Evolutionary conservation across 2,797 vertebrate species (phyloP).

Genomic region (Gadopsis marmoratus): DNA sequence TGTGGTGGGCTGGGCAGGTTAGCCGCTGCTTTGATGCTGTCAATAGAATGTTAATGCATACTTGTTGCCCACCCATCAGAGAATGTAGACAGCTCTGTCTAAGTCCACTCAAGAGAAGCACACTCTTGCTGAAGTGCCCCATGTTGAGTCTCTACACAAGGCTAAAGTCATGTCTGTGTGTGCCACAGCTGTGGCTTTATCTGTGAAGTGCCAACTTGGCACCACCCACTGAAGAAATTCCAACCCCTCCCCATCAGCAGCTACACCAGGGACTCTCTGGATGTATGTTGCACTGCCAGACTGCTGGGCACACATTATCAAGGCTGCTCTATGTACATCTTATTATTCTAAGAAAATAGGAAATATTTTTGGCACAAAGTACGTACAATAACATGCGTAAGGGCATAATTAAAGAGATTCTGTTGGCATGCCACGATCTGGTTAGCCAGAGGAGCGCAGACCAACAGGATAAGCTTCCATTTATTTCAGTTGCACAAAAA

Average conservation of each 20-base stretch:
- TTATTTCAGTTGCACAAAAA: neutral
- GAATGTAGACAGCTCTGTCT: slow-evolving; percentile 11
- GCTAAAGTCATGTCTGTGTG: slow-evolving; percentile 54
- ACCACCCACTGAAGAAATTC: slow-evolving; percentile 37
- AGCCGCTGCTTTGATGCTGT: slow-evolving; percentile 6
- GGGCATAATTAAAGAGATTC: slow-evolving; percentile 9
- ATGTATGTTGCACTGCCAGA: slow-evolving; percentile 43
- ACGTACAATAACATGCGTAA: slow-evolving; percentile 5
- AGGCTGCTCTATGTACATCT: slow-evolving; percentile 26
- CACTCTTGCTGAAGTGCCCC: slow-evolving; percentile 35
- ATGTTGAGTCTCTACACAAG: slow-evolving; percentile 39
- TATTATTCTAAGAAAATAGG: slow-evolving; percentile 36
- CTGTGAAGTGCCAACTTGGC: slow-evolving; percentile 65
- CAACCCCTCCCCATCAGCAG: slow-evolving; percentile 41
- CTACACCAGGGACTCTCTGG: slow-evolving; percentile 44
- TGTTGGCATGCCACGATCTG: neutral
- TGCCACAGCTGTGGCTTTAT: slow-evolving; percentile 67
- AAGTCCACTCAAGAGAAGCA: slow-evolving; percentile 17
- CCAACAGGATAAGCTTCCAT: neutral
- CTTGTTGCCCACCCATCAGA: slow-evolving; percentile 11
- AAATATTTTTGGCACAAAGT: slow-evolving; percentile 15
- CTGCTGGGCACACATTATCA: slow-evolving; percentile 31
- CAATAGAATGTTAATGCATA: neutral
- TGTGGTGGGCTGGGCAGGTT: neutral
- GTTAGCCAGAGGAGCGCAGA: neutral